phyloP scores from a whole-genome alignment of 2,797 vertebrate genomes.

The Lepus townsendii region DNA sequence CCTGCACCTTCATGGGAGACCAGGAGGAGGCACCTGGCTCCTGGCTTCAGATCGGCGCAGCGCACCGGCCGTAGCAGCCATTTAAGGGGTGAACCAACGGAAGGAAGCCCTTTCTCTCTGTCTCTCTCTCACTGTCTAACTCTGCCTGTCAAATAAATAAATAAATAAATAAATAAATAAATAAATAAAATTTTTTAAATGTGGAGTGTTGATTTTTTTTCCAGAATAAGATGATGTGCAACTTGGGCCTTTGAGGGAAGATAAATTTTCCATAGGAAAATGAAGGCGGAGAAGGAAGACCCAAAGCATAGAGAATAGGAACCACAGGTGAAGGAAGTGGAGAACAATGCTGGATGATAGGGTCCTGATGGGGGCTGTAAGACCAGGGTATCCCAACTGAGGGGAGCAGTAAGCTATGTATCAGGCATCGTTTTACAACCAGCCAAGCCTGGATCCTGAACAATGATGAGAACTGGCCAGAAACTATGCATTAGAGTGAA shows the following conservation, averaged over 20 bases:
- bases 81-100: too few relatives aligned
- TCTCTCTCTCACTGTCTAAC: too few relatives aligned
- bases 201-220: too few relatives aligned
- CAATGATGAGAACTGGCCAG: neutral
- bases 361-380: neutral
- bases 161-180: too few relatives aligned
- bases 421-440: neutral
- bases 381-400: neutral
- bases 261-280: constrained; percentile 30
- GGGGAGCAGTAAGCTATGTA: neutral
- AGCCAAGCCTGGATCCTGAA: neutral
- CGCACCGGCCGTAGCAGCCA: too few relatives aligned
- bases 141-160: too few relatives aligned
- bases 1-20: too few relatives aligned
- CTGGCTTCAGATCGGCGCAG: too few relatives aligned
- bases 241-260: neutral
- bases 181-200: neutral
- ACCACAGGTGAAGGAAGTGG: neutral
- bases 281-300: neutral
- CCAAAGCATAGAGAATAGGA: neutral
- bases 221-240: neutral
- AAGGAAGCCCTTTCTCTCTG: too few relatives aligned
- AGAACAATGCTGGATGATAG: neutral
- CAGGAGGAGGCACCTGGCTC: too few relatives aligned
- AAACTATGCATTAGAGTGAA: neutral